Evolutionary conservation across 2,888 invertebrate genomes (phyloP), one percentile per base, ranked within the genome.

Genomic region (Leucozona laternaria): DNA sequence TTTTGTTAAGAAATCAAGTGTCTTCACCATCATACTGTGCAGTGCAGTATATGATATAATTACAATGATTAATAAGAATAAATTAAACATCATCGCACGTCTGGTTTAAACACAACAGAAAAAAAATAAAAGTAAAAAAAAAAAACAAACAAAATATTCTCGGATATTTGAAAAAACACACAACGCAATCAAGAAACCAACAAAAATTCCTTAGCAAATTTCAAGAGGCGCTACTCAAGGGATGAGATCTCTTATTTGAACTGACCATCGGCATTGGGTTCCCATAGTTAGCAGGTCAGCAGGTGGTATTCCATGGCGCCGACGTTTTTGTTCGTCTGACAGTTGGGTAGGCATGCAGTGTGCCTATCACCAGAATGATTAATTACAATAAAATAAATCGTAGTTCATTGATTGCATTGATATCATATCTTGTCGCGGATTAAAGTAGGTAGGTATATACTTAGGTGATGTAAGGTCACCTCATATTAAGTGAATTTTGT

Each of bases 271-370:
- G 64, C 22, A 71, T 66, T 78, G 40, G 17, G 62, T 84, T 81
- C 85, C 78, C 86, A 81, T 81, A 78, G 86, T 86, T 86, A 81
- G 81, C 81, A 81, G 78, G 75, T 78, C 86, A 81, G 86, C 86
- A 86, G 86, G 86, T 86, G 81, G 86, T 71, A 86, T 86, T 78
- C 70, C 40, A 43, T 81, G 86, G 86, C 81, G 81, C 86, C 86
- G 73, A 70, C 55, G 45, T 73, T 86, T 81, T 86, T 86, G 73
- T 81, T 78, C 78, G 81, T 81, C 81, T 86, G 81, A 78, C 70
- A 81, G 57, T 75, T 81, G 78, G 78, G 70, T 57, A 73, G 81
- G 62, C 73, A 43, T 75, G 78, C 64, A 75, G 78, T 62, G 77
- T 64, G 81, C 81, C 78, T 80, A 77, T 80, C 80, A 72, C 62